Conservation (phyloP, 1,140 invertebrate species). For the Euborellia annulipes region DNA sequence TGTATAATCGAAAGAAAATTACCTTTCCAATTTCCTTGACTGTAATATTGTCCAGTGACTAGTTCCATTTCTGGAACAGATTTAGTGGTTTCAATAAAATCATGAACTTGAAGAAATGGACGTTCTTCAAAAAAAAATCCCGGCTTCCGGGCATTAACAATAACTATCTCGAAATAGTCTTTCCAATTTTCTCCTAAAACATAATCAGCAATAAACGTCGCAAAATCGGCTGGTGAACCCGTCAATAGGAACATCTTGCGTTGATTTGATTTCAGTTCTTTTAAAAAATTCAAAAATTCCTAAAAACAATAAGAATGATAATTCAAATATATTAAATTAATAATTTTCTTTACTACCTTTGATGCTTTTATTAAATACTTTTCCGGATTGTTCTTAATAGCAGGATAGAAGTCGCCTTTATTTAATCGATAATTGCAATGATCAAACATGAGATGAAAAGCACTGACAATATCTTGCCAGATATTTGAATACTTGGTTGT, state of each 20-base stretch:
- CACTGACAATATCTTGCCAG: conserved; percentile 48
- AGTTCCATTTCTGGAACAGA: conserved; percentile 25
- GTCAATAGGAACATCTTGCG: conserved; percentile 54
- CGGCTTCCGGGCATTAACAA: conserved; percentile 60
- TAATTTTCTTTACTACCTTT: conserved; percentile 35
- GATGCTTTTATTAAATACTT: conserved; percentile 41
- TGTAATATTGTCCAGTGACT: conserved; percentile 33
- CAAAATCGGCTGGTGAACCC: conserved; percentile 58
- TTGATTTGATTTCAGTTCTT: conserved; percentile 14
- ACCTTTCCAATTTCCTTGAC: conserved; percentile 38
- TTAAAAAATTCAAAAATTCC: too few relatives aligned
- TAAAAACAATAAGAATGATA: too few relatives aligned
- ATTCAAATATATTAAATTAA: conserved; percentile 34
- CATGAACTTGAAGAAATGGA: conserved; percentile 37
- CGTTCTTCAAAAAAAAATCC: conserved; percentile 48
- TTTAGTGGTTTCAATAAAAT: conserved; percentile 25
- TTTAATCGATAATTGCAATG: conserved; percentile 39
- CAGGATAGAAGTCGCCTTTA: conserved; percentile 41
- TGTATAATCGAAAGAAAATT: too few relatives aligned
- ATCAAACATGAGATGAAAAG: conserved; percentile 41
- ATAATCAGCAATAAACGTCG: conserved; percentile 40
- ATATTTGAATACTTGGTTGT: conserved; percentile 33
- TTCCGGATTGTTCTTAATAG: conserved; percentile 40
- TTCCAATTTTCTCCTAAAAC: conserved; percentile 52
- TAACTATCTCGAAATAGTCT: conserved; percentile 50